phyloP scores from a whole-genome alignment of 2,797 vertebrate species.

The Odontamblyopus rebecca region DNA sequence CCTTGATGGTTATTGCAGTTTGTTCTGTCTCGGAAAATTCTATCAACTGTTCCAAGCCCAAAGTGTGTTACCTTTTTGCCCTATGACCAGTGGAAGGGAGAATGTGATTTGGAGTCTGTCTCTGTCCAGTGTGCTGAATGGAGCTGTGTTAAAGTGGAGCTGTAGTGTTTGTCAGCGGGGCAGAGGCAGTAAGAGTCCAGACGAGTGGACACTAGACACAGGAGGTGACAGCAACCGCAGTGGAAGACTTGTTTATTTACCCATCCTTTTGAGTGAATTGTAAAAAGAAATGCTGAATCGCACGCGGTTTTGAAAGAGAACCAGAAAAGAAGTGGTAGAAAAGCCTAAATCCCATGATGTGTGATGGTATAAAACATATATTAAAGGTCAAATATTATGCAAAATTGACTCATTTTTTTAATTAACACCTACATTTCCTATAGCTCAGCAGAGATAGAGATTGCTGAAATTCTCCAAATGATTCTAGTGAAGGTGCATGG shows the following conservation, averaged over 20 bases:
- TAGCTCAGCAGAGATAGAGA: too few relatives aligned
- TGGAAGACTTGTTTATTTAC: slow-evolving; percentile 8
- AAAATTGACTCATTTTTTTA: too few relatives aligned
- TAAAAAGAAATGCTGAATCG: background rate
- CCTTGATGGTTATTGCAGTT: too few relatives aligned
- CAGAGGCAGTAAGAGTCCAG: slow-evolving; percentile 4
- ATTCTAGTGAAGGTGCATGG: too few relatives aligned
- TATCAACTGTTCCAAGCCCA: slow-evolving; percentile 40
- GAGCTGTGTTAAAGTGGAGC: slow-evolving; percentile 37
- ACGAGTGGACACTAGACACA: slow-evolving; percentile 37
- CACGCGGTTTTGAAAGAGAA: too few relatives aligned
- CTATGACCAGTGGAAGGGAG: slow-evolving; percentile 56
- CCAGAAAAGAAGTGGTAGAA: too few relatives aligned
- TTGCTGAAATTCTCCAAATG: too few relatives aligned
- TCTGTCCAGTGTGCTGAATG: slow-evolving; percentile 38
- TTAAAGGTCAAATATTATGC: too few relatives aligned
- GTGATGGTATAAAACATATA: too few relatives aligned
- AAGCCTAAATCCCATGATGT: too few relatives aligned
- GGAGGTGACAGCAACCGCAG: slow-evolving; percentile 26
- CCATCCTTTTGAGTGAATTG: background rate
- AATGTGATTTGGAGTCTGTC: slow-evolving; percentile 27
- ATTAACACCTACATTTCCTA: too few relatives aligned
- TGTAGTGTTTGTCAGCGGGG: slow-evolving; percentile 34
- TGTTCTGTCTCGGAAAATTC: slow-evolving; percentile 50
- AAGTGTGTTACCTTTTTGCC: slow-evolving; percentile 52